Conservation (phyloP, 1,140 invertebrate species). For the Protaetia brevitarsis region DNA sequence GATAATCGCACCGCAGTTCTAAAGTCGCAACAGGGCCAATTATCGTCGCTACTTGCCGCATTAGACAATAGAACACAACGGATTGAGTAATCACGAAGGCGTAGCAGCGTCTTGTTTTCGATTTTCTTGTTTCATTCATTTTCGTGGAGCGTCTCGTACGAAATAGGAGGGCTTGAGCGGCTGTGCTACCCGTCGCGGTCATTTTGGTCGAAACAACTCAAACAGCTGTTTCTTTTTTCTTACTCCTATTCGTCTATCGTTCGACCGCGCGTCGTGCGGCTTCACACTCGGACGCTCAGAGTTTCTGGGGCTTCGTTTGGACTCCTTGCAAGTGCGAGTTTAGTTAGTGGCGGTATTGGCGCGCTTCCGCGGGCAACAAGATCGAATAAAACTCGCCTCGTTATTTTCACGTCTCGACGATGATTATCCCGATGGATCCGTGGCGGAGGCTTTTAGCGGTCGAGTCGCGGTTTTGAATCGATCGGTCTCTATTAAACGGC, state of each 20-base stretch:
- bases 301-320: constrained; percentile 16
- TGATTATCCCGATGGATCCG: neutral
- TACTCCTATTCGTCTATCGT: neutral
- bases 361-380: neutral
- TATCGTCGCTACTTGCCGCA: constrained; percentile 4
- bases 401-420: neutral
- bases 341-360: constrained; percentile 12
- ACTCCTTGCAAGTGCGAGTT: neutral
- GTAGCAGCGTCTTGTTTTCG: neutral
- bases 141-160: neutral
- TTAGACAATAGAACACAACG: constrained; percentile 1
- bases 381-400: neutral
- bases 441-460: neutral
- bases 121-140: constrained; percentile 15
- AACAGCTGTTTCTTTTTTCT: neutral
- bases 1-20: neutral
- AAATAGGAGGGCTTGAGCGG: neutral
- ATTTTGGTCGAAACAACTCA: neutral
- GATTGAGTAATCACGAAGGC: constrained; percentile 10
- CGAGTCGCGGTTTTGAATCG: neutral
- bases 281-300: neutral
- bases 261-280: neutral
- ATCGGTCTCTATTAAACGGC: neutral
- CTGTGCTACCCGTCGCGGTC: neutral
- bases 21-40: neutral